Conservation (phyloP, 2,113 vertebrate genomes). For the Serilophus lunatus region DNA sequence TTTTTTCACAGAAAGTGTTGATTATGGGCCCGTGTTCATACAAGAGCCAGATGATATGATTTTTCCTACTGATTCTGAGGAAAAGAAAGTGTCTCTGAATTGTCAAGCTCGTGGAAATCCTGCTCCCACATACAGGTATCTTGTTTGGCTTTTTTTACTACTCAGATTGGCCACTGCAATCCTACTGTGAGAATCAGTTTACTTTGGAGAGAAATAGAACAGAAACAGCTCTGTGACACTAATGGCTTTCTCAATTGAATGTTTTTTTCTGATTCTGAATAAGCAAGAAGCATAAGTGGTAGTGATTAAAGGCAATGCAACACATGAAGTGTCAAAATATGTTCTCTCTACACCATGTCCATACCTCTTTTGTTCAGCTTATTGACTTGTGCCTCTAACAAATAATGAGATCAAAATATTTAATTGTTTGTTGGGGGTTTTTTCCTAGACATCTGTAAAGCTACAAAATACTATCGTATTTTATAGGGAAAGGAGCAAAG, state of each 20-base stretch:
- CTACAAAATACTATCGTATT: background rate
- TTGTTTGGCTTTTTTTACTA: background rate
- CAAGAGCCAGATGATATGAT: slow-evolving; percentile 89
- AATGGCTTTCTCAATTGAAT: background rate
- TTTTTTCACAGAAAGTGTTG: slow-evolving; percentile 79
- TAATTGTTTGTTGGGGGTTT: background rate
- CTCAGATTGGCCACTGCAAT: background rate
- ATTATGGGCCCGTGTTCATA: slow-evolving; percentile 90
- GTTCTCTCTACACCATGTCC: background rate
- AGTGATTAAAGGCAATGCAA: background rate
- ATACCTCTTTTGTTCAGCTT: background rate
- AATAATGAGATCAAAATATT: background rate
- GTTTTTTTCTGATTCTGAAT: background rate
- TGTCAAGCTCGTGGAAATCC: slow-evolving; percentile 90
- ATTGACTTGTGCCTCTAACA: background rate
- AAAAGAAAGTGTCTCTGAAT: slow-evolving; percentile 89
- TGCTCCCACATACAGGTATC: slow-evolving; percentile 86
- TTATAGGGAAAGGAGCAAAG: background rate
- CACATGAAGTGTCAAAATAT: background rate
- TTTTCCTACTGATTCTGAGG: slow-evolving; percentile 87
- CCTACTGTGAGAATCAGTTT: background rate
- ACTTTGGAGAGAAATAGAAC: background rate
- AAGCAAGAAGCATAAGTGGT: background rate
- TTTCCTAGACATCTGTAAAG: background rate
- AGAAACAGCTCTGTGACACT: background rate